Evolutionary conservation across 1,140 invertebrate species (phyloP).

Genomic region (Atopsyche davidsoni): DNA sequence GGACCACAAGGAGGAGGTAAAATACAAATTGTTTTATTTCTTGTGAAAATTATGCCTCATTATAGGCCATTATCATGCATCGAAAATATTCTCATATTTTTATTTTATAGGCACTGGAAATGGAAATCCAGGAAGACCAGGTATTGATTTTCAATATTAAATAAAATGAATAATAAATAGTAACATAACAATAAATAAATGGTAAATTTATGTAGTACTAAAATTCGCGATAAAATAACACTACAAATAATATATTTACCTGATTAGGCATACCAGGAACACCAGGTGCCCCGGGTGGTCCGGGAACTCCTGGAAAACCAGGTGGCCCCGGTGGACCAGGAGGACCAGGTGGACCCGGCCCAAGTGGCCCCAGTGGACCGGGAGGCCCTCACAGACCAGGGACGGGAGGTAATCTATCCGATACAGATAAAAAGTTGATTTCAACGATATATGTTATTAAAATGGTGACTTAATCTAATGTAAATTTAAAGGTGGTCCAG

Average conservation of each 20-base stretch:
- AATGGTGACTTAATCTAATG: background rate
- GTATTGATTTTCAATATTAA: too few relatives aligned
- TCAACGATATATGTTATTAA: background rate
- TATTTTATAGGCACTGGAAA: too few relatives aligned
- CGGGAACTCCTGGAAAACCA: slow-evolving; percentile 4
- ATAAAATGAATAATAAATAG: too few relatives aligned
- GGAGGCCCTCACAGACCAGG: slow-evolving; percentile 8
- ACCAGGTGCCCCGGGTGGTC: slow-evolving; percentile 2
- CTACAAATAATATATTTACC: too few relatives aligned
- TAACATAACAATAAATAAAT: too few relatives aligned
- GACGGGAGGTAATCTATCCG: background rate
- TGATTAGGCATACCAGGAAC: background rate
- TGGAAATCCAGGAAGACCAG: too few relatives aligned
- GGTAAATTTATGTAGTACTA: too few relatives aligned
- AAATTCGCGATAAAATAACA: too few relatives aligned
- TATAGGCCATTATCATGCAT: too few relatives aligned
- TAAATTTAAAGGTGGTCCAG: background rate
- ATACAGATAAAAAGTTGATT: background rate
- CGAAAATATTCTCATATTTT: too few relatives aligned
- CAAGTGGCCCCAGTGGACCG: slow-evolving; percentile 5
- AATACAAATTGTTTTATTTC: too few relatives aligned
- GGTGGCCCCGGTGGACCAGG: slow-evolving; percentile 9
- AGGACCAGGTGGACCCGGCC: slow-evolving; percentile 11
- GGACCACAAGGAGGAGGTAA: background rate
- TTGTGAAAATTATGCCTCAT: too few relatives aligned